Evolutionary conservation across 2,797 vertebrate genomes (phyloP).

Genomic region (Pipistrellus kuhlii): DNA sequence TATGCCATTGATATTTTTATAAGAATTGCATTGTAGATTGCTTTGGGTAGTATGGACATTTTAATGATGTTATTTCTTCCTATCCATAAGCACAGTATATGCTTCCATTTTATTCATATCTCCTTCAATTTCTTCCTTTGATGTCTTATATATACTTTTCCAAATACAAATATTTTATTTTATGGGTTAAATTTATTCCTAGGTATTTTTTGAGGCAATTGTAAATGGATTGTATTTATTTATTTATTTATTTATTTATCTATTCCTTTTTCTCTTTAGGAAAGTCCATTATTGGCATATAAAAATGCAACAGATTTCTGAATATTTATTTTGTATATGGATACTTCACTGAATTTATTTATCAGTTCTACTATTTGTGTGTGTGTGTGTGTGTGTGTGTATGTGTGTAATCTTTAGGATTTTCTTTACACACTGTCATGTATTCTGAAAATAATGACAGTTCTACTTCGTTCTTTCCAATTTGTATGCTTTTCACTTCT

Average conservation of each 20-base stretch:
- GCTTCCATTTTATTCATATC: neutral
- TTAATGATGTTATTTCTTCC: neutral
- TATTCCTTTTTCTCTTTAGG: neutral
- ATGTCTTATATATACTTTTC: neutral
- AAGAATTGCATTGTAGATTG: neutral
- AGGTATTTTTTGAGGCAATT: neutral
- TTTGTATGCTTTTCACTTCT: neutral
- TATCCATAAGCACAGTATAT: neutral
- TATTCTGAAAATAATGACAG: neutral
- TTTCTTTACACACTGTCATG: neutral
- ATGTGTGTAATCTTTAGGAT: neutral
- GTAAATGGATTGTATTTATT: too few species aligned
- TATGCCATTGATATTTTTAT: neutral
- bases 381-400: neutral
- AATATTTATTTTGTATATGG: neutral
- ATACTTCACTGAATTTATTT: neutral
- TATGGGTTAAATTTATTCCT: neutral
- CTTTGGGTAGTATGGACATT: neutral
- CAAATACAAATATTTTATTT: neutral
- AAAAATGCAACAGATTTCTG: neutral
- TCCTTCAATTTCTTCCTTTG: neutral
- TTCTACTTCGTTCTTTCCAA: neutral
- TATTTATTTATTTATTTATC: too few species aligned
- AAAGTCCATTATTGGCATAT: neutral
- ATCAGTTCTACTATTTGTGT: neutral